Conservation (phyloP, 2,797 vertebrate genomes). For the Perodicticus potto region DNA sequence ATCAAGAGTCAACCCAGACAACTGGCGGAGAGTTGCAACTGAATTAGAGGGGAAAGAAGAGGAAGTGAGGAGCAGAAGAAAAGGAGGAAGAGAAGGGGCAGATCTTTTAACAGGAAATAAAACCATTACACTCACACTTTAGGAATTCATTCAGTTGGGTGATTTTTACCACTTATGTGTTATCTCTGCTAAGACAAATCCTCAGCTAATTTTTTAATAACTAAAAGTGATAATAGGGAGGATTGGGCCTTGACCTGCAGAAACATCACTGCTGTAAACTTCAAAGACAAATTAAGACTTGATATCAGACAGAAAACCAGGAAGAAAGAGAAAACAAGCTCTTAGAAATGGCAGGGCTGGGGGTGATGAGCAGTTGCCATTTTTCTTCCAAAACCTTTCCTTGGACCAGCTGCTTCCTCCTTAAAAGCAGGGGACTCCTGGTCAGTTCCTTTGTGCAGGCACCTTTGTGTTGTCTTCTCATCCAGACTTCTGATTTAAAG, state of each 20-base stretch:
- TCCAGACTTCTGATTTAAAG: not conserved
- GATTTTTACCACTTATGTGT: not conserved
- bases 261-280: not conserved
- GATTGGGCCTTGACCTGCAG: not conserved
- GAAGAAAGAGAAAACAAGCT: not conserved
- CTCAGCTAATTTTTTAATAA: not conserved
- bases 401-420: not conserved
- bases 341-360: not conserved
- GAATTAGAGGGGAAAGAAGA: not conserved
- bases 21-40: not conserved
- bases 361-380: too few relatives aligned
- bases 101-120: not conserved
- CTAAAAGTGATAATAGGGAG: not conserved
- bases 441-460: not conserved
- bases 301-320: not conserved
- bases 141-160: not conserved
- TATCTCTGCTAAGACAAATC: not conserved
- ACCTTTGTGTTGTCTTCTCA: not conserved
- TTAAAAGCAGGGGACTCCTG: not conserved
- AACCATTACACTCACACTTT: not conserved
- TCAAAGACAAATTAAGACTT: conserved; percentile 5
- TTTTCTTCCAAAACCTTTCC: not conserved
- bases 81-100: too few relatives aligned
- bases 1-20: not conserved
- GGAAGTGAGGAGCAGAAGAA: not conserved